A percentile compares a stretch with the other conserved stretches of the same genome.
Evolutionary conservation across 2,888 invertebrate species (phyloP).

Genomic region (Chrysomela aeneicollis): DNA sequence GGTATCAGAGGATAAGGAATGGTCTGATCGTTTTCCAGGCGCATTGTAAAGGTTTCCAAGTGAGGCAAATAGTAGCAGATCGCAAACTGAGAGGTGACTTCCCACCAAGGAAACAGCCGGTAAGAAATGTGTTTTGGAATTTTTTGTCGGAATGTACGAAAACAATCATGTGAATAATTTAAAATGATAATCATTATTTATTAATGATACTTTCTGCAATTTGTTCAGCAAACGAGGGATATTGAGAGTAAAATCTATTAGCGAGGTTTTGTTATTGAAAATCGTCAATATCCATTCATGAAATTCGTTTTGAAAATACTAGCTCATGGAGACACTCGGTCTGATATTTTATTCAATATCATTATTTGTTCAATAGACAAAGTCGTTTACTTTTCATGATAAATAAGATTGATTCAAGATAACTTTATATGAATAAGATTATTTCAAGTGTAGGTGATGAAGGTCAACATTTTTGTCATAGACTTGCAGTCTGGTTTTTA

Average conservation of each 20-base stretch:
- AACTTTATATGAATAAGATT: background rate
- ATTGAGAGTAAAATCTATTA: too few relatives aligned
- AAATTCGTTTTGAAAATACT: too few relatives aligned
- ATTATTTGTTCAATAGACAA: background rate
- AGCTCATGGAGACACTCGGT: background rate
- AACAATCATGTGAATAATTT: too few relatives aligned
- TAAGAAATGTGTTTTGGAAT: constrained; percentile 14
- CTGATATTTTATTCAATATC: background rate
- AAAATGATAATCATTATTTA: too few relatives aligned
- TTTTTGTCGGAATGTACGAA: too few relatives aligned
- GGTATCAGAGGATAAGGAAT: constrained; percentile 71
- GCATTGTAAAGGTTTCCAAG: constrained; percentile 71
- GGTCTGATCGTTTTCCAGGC: constrained; percentile 76
- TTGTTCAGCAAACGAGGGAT: too few relatives aligned
- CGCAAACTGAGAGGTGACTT: constrained; percentile 50
- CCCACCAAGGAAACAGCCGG: constrained; percentile 35
- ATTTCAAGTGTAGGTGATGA: background rate
- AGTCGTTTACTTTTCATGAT: background rate
- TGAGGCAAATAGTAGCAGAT: constrained; percentile 66
- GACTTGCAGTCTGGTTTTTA: too few relatives aligned
- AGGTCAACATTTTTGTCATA: too few relatives aligned
- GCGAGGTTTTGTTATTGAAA: too few relatives aligned
- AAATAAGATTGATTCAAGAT: background rate
- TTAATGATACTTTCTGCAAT: too few relatives aligned
- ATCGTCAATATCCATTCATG: too few relatives aligned